Conservation (phyloP, 2,113 vertebrate species). For the Philantomba maxwellii region DNA sequence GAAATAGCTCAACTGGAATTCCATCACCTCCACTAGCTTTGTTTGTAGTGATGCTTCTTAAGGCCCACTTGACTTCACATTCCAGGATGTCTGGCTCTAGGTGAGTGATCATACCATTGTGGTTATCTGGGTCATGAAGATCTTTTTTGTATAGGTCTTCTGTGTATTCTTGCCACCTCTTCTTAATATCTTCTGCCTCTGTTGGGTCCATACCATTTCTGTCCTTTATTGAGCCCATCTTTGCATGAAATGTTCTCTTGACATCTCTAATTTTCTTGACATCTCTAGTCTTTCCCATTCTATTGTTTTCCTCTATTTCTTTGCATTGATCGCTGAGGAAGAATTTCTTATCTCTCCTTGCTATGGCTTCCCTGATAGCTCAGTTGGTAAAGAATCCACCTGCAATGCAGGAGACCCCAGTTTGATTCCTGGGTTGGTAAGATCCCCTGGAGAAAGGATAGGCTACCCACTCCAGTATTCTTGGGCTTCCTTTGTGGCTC, state of each 20-base stretch:
- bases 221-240: background rate
- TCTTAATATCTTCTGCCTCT: background rate
- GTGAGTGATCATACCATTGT: background rate
- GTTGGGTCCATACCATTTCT: background rate
- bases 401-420: background rate
- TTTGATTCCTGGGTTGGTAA: background rate
- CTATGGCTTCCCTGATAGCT: background rate
- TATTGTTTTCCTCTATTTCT: background rate
- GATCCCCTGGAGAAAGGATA: background rate
- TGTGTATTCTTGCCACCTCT: background rate
- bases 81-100: background rate
- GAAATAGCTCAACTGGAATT: background rate
- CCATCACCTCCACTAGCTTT: background rate
- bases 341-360: background rate
- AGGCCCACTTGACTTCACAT: background rate
- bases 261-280: background rate
- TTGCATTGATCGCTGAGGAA: background rate
- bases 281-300: background rate
- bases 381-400: background rate
- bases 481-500: background rate
- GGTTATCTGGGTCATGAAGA: background rate
- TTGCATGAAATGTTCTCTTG: background rate
- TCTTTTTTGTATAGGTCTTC: background rate
- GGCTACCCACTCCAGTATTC: background rate
- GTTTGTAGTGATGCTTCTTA: background rate